These are phyloP conservation scores for Nannoperca obscura DNA, from an alignment of 2,797 vertebrate genomes.

Conservation along the genomic window DNA sequence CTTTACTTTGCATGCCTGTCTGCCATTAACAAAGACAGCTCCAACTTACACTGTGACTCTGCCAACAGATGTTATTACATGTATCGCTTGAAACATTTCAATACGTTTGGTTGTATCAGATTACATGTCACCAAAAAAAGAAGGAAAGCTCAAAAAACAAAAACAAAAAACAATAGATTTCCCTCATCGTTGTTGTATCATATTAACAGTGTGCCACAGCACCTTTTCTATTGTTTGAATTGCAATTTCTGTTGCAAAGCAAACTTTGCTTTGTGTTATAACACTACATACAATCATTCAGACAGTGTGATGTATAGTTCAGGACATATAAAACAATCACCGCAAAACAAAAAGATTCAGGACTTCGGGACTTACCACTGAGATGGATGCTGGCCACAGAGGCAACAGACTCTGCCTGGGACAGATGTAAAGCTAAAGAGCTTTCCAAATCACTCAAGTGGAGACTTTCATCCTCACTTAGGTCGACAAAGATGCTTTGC, in stretches of 20 bases:
- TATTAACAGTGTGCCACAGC: neutral
- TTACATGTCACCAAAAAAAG: neutral
- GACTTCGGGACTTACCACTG: slow-evolving; percentile 70
- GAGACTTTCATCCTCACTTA: slow-evolving; percentile 85
- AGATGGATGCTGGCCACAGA: slow-evolving; percentile 78
- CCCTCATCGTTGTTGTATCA: neutral
- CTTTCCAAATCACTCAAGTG: slow-evolving; percentile 83
- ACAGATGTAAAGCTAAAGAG: slow-evolving; percentile 76
- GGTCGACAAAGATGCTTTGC: slow-evolving; percentile 85
- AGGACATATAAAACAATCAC: neutral
- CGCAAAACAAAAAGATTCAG: neutral
- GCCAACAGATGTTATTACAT: slow-evolving; percentile 3
- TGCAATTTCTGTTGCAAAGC: neutral
- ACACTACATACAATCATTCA: neutral
- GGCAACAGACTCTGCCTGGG: slow-evolving; percentile 71
- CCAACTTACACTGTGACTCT: neutral
- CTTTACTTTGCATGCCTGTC: neutral
- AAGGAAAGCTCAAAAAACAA: neutral
- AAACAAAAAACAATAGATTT: neutral
- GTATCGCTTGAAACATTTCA: neutral
- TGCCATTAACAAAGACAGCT: neutral
- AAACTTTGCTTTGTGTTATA: slow-evolving; percentile 4
- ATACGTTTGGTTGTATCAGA: neutral
- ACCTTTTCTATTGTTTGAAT: neutral
- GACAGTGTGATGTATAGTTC: neutral